Evolutionary conservation across 2,797 vertebrate species (phyloP).

Genomic region (Lophotriccus pileatus): DNA sequence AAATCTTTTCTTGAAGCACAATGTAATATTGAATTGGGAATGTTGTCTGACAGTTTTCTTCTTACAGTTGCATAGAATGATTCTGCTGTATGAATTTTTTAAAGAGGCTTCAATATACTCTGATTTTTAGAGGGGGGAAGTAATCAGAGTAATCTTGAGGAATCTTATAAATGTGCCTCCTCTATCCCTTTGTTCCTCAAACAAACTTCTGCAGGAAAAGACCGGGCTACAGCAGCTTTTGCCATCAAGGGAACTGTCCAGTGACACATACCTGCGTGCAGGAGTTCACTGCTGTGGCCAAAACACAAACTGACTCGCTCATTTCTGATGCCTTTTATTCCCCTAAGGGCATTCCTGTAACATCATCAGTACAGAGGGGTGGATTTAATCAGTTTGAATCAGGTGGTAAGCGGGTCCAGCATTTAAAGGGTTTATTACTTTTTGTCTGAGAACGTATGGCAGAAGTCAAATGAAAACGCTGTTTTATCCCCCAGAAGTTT

Average conservation of each 20-base stretch:
- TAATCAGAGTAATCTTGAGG: constrained; percentile 63
- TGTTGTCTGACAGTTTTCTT: constrained; percentile 81
- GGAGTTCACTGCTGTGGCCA: neutral
- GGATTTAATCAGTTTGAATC: neutral
- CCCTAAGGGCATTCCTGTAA: neutral
- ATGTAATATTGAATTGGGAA: constrained; percentile 85
- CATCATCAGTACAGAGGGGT: neutral
- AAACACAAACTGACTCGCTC: neutral
- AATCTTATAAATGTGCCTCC: constrained; percentile 30
- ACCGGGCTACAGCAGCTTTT: neutral
- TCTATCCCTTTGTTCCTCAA: neutral
- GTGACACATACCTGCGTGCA: neutral
- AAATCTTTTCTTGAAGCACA: constrained; percentile 90
- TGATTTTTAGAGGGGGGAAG: constrained; percentile 64
- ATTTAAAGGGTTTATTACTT: neutral
- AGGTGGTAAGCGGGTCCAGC: neutral
- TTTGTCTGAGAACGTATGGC: neutral
- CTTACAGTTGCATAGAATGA: constrained; percentile 69
- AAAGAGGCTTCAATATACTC: constrained; percentile 70
- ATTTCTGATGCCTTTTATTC: neutral
- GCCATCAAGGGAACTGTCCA: neutral
- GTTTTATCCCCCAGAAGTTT: neutral
- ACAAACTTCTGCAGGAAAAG: constrained; percentile 21
- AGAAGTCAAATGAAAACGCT: neutral
- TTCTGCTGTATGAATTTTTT: constrained; percentile 77